Percentiles rank a stretch among this genome's conserved stretches.
phyloP scores from a whole-genome alignment of 2,113 vertebrate species.

The Bambusicola thoracicus region DNA sequence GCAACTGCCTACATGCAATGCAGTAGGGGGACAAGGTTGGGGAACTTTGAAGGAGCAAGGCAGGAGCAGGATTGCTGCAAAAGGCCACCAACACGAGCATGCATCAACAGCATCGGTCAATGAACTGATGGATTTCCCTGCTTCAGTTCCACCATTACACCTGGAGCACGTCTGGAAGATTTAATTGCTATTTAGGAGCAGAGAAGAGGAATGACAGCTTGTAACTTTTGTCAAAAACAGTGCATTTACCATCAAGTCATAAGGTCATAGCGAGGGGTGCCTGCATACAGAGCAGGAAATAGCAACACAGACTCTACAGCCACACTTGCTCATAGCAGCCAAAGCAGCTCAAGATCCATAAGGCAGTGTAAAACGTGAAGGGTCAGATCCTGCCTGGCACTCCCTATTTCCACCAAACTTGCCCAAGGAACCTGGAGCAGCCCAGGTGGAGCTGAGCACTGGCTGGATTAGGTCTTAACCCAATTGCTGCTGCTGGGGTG shows the following conservation, averaged over 20 bases:
- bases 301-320: background rate
- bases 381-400: accelerated
- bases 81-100: background rate
- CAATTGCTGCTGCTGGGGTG: accelerated
- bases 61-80: background rate
- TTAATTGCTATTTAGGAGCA: background rate
- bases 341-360: accelerated
- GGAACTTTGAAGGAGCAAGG: background rate
- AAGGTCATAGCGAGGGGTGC: background rate
- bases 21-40: background rate
- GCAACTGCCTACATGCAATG: background rate
- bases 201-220: accelerated
- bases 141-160: background rate
- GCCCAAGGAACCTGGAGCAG: background rate
- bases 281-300: background rate
- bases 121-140: background rate
- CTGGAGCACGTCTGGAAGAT: background rate
- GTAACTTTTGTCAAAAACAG: background rate
- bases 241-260: background rate
- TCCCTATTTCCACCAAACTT: background rate
- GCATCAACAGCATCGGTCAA: background rate
- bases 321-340: background rate
- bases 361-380: background rate
- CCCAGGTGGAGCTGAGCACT: background rate
- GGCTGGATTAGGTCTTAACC: background rate